phyloP scores from a whole-genome alignment of 2,888 invertebrate species.

The Tinea pellionella region DNA sequence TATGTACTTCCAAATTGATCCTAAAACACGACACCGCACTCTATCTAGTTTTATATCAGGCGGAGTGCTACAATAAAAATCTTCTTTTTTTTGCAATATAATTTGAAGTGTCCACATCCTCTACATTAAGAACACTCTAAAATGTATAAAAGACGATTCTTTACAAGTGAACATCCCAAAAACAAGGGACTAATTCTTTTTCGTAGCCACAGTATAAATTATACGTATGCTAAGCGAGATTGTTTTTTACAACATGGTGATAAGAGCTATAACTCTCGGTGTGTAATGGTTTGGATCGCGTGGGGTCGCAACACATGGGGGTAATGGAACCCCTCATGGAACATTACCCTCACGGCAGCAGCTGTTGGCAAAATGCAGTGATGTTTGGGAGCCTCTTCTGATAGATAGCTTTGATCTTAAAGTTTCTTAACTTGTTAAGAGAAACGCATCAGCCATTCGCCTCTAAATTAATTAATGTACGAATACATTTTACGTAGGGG shows the following conservation, averaged over 20 bases:
- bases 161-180: constrained; percentile 12
- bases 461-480: too few relatives aligned
- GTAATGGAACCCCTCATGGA: constrained; percentile 32
- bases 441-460: background rate
- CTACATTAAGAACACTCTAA: background rate
- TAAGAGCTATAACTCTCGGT: too few relatives aligned
- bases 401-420: constrained; percentile 10
- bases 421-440: background rate
- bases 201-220: background rate
- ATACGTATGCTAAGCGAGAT: background rate
- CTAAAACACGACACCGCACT: too few relatives aligned
- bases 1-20: too few relatives aligned
- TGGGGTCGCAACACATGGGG: constrained; percentile 60
- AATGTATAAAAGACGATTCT: background rate
- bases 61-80: too few relatives aligned
- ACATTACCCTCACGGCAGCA: background rate
- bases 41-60: too few relatives aligned
- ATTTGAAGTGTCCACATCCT: background rate
- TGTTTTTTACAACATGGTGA: background rate
- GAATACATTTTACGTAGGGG: background rate
- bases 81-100: too few relatives aligned
- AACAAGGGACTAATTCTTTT: constrained; percentile 10
- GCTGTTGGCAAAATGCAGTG: constrained; percentile 12
- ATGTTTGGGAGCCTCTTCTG: background rate
- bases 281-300: constrained; percentile 27